Evolutionary conservation across 2,888 invertebrate species (phyloP).

Genomic region (Agonopterix alstromeriana): DNA sequence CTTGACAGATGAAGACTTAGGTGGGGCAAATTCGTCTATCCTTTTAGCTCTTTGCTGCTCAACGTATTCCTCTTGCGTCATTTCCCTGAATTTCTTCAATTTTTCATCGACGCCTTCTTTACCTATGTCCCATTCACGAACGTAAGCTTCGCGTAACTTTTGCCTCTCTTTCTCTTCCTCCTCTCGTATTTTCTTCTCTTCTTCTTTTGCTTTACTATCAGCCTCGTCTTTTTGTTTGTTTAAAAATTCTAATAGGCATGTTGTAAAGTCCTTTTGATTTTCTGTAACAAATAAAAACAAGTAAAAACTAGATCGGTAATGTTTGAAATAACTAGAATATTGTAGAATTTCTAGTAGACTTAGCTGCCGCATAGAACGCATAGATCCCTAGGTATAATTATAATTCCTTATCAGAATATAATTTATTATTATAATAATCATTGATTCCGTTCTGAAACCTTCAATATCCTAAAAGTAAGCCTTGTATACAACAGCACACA

Average conservation of each 20-base stretch:
- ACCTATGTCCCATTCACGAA: slow-evolving; percentile 85
- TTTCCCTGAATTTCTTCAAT: slow-evolving; percentile 67
- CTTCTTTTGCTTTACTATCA: slow-evolving; percentile 59
- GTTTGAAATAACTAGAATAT: too few species aligned
- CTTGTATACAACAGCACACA: too few species aligned
- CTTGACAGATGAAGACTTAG: slow-evolving; percentile 30
- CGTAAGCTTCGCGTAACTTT: slow-evolving; percentile 68
- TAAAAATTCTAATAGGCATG: slow-evolving; percentile 58
- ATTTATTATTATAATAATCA: too few species aligned
- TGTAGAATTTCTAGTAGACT: too few species aligned
- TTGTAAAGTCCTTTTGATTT: slow-evolving; percentile 55
- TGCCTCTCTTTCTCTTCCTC: slow-evolving; percentile 67
- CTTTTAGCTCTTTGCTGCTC: slow-evolving; percentile 85
- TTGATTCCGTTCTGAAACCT: too few species aligned
- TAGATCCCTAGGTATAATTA: too few species aligned
- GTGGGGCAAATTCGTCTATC: slow-evolving; percentile 87
- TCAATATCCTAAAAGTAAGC: too few species aligned
- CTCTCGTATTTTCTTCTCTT: slow-evolving; percentile 52
- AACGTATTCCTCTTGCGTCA: slow-evolving; percentile 87
- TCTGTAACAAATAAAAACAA: slow-evolving; percentile 32
- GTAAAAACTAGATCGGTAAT: too few species aligned
- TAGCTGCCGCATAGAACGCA: too few species aligned
- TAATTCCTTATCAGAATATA: too few species aligned
- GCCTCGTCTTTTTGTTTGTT: slow-evolving; percentile 66
- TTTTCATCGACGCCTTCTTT: slow-evolving; percentile 77